Percentiles rank a stretch among this genome's conserved stretches.
Evolutionary conservation across 1,140 invertebrate species (phyloP).

Genomic region (Bradysia coprophila): DNA sequence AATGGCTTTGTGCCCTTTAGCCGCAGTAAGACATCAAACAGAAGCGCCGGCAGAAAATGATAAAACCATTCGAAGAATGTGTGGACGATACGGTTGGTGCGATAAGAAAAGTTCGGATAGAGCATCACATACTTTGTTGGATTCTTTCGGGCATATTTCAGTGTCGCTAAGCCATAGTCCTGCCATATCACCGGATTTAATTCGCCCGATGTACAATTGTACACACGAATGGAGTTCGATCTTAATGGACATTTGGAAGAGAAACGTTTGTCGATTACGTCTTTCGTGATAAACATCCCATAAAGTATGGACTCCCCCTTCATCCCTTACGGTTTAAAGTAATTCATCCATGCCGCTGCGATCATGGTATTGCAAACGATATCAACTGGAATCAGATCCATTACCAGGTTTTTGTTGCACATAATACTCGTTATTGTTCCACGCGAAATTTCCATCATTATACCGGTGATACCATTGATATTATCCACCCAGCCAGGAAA

Average conservation of each 20-base stretch:
- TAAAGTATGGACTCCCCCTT: no score
- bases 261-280: background rate
- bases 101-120: constrained; percentile 68
- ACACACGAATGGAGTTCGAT: constrained; percentile 38
- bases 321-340: constrained; percentile 4
- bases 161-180: constrained; percentile 44
- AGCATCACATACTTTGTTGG: constrained; percentile 70
- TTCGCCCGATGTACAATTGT: constrained; percentile 77
- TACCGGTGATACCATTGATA: constrained; percentile 61
- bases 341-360: constrained; percentile 48
- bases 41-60: constrained; percentile 60
- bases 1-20: constrained; percentile 57
- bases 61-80: constrained; percentile 46
- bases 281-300: background rate
- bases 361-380: constrained; percentile 78
- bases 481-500: constrained; percentile 91
- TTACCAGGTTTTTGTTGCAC: constrained; percentile 45
- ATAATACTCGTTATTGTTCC: constrained; percentile 72
- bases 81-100: constrained; percentile 50
- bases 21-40: constrained; percentile 51
- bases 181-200: constrained; percentile 75
- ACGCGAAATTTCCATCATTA: constrained; percentile 68
- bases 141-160: constrained; percentile 48
- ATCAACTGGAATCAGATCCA: constrained; percentile 84
- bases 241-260: no score